Conservation (phyloP, 1,140 invertebrate genomes). For the Meloidogyne exigua region DNA sequence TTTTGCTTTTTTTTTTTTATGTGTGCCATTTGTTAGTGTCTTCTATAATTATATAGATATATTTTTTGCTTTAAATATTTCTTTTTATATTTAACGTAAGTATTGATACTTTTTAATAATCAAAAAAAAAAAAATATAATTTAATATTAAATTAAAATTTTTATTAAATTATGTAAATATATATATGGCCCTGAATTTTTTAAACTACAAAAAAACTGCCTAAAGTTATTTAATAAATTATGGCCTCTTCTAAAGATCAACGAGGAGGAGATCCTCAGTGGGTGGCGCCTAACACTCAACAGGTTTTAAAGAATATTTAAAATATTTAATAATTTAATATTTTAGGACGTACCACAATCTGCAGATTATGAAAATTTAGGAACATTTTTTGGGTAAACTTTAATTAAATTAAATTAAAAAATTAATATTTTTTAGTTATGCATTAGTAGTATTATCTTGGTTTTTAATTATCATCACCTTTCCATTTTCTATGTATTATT, state of each 20-base stretch:
- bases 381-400: slow-evolving; percentile 57
- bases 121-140: no score
- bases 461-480: slow-evolving; percentile 76
- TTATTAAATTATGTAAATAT: no score
- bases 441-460: slow-evolving; percentile 57
- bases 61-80: not conserved
- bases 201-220: no score
- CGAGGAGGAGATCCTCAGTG: slow-evolving; percentile 57
- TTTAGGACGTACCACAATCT: slow-evolving; percentile 63
- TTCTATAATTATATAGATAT: slow-evolving; percentile 10
- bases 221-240: not conserved
- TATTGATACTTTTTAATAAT: not conserved
- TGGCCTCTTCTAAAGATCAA: slow-evolving; percentile 50
- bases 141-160: no score
- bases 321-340: slow-evolving; percentile 5
- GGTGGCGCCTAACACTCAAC: slow-evolving; percentile 59
- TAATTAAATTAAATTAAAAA: not conserved
- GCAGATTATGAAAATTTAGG: slow-evolving; percentile 61
- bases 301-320: slow-evolving; percentile 38
- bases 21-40: not conserved
- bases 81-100: not conserved
- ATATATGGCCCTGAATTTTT: no score
- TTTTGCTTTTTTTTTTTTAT: not conserved
- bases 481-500: slow-evolving; percentile 80
- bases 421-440: slow-evolving; percentile 41